phyloP scores from a whole-genome alignment of 2,888 invertebrate species.

The Minunthozetes semirufus region DNA sequence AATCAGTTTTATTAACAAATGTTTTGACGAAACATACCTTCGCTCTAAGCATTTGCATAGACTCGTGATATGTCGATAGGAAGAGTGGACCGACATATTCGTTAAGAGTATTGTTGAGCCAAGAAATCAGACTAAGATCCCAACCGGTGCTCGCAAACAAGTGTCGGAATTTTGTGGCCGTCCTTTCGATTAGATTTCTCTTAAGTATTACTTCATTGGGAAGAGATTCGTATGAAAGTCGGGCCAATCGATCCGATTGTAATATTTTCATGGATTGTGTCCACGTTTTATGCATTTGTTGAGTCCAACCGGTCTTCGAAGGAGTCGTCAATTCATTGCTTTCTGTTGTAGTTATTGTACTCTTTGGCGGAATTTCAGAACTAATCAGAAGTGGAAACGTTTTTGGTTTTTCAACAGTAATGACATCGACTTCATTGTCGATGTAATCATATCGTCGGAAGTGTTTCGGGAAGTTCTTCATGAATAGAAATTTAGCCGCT shows the following conservation, averaged over 20 bases:
- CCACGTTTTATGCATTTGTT: slow-evolving; percentile 60
- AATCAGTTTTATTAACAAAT: neutral
- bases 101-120: slow-evolving; percentile 66
- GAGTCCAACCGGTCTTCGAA: slow-evolving; percentile 58
- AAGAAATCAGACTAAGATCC: slow-evolving; percentile 63
- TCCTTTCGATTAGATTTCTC: slow-evolving; percentile 63
- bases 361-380: neutral
- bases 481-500: slow-evolving; percentile 51
- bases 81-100: slow-evolving; percentile 61
- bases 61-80: slow-evolving; percentile 53
- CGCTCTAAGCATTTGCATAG: slow-evolving; percentile 32
- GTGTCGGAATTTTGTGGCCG: slow-evolving; percentile 56
- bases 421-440: slow-evolving; percentile 40
- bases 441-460: neutral
- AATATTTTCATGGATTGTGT: slow-evolving; percentile 60
- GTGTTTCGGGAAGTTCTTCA: slow-evolving; percentile 43
- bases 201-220: slow-evolving; percentile 63
- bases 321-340: slow-evolving; percentile 31
- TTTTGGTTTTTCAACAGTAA: slow-evolving; percentile 46
- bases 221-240: slow-evolving; percentile 57
- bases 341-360: neutral
- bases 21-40: slow-evolving; percentile 49
- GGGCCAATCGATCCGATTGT: slow-evolving; percentile 56
- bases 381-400: slow-evolving; percentile 56
- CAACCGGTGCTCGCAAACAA: slow-evolving; percentile 58